Base-by-base conservation (phyloP, 2,797 vertebrate species). In the Sebastes reedi region DNA sequence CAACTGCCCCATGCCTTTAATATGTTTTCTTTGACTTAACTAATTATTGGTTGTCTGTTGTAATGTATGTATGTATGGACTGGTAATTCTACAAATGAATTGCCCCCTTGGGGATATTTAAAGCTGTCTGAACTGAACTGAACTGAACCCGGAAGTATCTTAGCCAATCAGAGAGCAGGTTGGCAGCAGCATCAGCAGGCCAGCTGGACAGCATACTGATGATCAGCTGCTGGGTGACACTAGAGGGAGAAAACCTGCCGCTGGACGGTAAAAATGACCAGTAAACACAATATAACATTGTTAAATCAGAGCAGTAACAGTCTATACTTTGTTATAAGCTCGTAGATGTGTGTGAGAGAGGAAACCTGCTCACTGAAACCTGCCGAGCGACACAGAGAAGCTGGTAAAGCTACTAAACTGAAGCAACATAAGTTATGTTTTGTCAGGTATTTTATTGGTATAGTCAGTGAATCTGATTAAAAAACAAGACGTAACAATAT, bases 141-240 rank as follows among this genome's bases (percentile, higher is more conserved):
- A 39, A 39, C 36, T 39, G 39, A 39, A 39, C 39, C 36, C 1
- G 11, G 60, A 8, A 8, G 60, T 62, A 1, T 0, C 8, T 62
- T 0, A 62, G 32, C 60, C 60, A 62, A 62, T 62, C 60, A 62
- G 60, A 36, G 60, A 3, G 32, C 60, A 36, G 20, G n/a, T n/a
- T 29, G 1, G 1, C 30, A 34, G 60, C 3, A 52, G 3, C 7
- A 0, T 27, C 3, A 13, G 55, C 13, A 13, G 24, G 55, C n/a
- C 20, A 10, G 59, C 29, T 3, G 3, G 59, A 7, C 30, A 22
- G 20, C 30, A 0, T 34, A 39, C 20, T 32, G 5, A 6, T 62
- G 10, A 13, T 27, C 14, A 29, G 25, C 1, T 0, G 25, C 60
- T 34, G 60, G 30, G 30, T 34, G 20, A 29, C 60, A 34, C 60